Evolutionary conservation across 2,888 invertebrate species (phyloP), one percentile per base, ranked within the genome.

Genomic region (Sarcophaga caerulescens): DNA sequence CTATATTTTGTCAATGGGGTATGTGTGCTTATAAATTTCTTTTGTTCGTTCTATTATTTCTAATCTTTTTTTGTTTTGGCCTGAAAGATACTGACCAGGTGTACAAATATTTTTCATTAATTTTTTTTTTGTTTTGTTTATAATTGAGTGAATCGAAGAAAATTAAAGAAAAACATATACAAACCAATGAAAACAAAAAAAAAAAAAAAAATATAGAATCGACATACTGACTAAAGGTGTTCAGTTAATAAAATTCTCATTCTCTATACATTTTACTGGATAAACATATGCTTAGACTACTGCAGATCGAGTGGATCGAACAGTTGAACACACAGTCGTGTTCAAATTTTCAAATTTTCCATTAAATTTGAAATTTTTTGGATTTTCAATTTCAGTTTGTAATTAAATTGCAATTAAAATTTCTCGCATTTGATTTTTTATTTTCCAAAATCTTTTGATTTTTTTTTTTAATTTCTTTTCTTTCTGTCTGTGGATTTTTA

Each of bases 321-420:
- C 17, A 59, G 52, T 44, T 59, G 10, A 35, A n/a, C 45, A 83
- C 59, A 62, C 47, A 66, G n/a, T 71, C 76, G 19, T n/a, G 6
- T 59, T 35, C 4, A 63, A 5, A 68, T 60, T 35, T 65, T 25
- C 4, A 25, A 10, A 65, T 73, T 73, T 73, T 68, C 17, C 4
- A 47, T 47, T 11, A 47, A 52, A 14, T 52, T 17, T 52, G 1
- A 4, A 14, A 14, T 1, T 14, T 52, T 52, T 52, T 14, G 52
- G 4, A 52, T 52, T 52, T 35, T 65, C 25, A 17, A n/a, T 52
- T 69, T 66, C 68, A 74, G 19, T 21, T 52, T 62, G 21, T 74
- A 80, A 80, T 80, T 80, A 80, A 84, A 80, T 66, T 76, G 66
- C 75, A 80, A 75, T 84, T 71, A 84, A 84, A 47, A 71, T 66